Evolutionary conservation across 2,113 vertebrate genomes (phyloP), one percentile per base, ranked within the genome.

Genomic region (Ptychochromis oligacanthus): DNA sequence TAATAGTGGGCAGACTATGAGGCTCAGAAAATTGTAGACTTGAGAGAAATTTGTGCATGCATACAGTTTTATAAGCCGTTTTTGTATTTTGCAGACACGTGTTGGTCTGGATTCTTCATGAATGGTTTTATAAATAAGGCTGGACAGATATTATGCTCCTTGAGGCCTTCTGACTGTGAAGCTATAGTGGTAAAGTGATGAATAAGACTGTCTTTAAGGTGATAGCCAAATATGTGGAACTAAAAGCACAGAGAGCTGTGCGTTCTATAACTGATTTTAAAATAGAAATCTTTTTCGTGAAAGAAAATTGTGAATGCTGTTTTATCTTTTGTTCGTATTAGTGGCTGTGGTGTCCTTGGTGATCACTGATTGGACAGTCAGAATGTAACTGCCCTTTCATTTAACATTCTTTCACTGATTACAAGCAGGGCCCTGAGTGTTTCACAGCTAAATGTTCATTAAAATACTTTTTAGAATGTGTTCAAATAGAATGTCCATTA

Each of bases 351-450:
- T 70, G 57, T 64, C 74, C 74, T 72, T 62, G 56, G 5, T 49
- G 10, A 74, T 79, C 31, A 58, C 40, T 34, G 55, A 80, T 13
- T 76, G 38, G 56, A 52, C 46, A 24, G 28, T 20, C 34, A 57
- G 31, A 43, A 56, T 49, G 28, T 6, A 61, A 49, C 13, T 11
- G 4, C 3, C 11, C 59, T 77, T 77, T 57, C 28, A 36, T 88
- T 64, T 74, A 67, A 79, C 17, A 64, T 52, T 62, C 13, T 34
- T 80, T 80, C n/a, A 34, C 58, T 78, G 59, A 67, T 81, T 75
- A 58, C 59, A 78, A 57, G 38, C 31, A 57, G 15, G 26, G 1
- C 18, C 46, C 18, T 9, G 11, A 82, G 56, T 34, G 31, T 36
- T 59, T 61, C n/a, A n/a, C 34, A 60, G 55, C 67, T 80, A 67